phyloP scores from a whole-genome alignment of 2,113 vertebrate genomes.

The Pao palembangensis region DNA sequence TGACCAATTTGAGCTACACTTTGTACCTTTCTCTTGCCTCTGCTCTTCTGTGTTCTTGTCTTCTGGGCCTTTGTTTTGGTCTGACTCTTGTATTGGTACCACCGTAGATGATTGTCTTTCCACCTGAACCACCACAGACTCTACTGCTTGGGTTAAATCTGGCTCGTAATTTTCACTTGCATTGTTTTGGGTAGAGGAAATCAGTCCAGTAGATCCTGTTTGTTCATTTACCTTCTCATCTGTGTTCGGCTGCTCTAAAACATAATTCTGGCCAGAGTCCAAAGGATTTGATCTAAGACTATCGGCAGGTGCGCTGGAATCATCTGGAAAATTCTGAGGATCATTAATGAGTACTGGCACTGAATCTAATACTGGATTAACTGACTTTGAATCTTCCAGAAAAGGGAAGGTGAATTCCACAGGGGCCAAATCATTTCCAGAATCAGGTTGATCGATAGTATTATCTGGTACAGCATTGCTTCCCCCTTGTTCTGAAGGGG shows the following conservation, averaged over 20 bases:
- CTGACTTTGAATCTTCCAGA: constrained; percentile 18
- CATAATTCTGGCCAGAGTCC: constrained; percentile 16
- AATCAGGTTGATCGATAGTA: constrained; percentile 7
- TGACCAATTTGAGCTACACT: background rate
- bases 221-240: constrained; percentile 1
- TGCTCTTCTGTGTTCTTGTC: constrained; percentile 20
- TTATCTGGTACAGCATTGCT: constrained; percentile 6
- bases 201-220: background rate
- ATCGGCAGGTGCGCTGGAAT: constrained; percentile 4
- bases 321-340: constrained; percentile 4
- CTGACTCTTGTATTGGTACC: constrained; percentile 7
- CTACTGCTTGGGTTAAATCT: constrained; percentile 2
- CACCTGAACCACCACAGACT: background rate
- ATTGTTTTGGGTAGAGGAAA: constrained; percentile 7
- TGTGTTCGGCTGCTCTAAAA: background rate
- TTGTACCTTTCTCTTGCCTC: constrained; percentile 39
- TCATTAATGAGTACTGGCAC: constrained; percentile 5
- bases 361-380: constrained; percentile 13
- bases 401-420: constrained; percentile 47
- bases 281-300: constrained; percentile 5
- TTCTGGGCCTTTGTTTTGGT: constrained; percentile 12
- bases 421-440: constrained; percentile 25
- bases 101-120: constrained; percentile 8
- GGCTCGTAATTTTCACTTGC: background rate
- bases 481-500: constrained; percentile 18